A percentile compares a stretch with the other conserved stretches of the same genome.
Conservation (phyloP, 2,113 vertebrate species). For the Castor canadensis region DNA sequence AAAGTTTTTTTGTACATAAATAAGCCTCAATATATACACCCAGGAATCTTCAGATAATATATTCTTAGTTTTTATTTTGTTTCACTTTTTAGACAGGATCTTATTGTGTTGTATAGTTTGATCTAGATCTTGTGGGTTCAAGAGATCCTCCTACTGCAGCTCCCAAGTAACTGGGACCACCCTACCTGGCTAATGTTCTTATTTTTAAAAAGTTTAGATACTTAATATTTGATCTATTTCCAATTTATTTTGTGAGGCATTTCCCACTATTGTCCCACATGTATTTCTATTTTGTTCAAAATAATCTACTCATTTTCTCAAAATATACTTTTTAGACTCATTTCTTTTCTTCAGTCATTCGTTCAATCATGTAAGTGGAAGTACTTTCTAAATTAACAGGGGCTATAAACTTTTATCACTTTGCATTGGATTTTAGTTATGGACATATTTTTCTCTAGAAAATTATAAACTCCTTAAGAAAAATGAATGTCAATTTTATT, state of each 20-base stretch:
- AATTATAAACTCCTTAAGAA: conserved; percentile 40
- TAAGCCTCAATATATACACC: background rate
- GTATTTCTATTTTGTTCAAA: background rate
- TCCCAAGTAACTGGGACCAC: background rate
- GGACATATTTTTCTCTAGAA: background rate
- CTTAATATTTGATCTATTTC: background rate
- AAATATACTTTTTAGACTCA: background rate
- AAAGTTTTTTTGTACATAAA: background rate
- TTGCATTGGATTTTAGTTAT: conserved; percentile 42
- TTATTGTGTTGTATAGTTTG: background rate
- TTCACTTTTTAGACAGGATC: background rate
- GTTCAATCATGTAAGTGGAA: conserved; percentile 3
- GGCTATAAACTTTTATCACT: conserved; percentile 39
- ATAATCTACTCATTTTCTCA: background rate
- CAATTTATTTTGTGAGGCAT: background rate
- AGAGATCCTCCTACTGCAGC: background rate
- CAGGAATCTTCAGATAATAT: background rate
- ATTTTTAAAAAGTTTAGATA: background rate
- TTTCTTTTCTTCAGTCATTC: conserved; percentile 31
- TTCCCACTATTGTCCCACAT: background rate
- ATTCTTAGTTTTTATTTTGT: background rate
- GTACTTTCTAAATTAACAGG: conserved; percentile 37
- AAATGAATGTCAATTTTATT: background rate
- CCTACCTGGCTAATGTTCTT: background rate
- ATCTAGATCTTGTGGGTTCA: too few relatives aligned